Base-by-base conservation (phyloP, 2,797 vertebrate species). In the Kryptopterus vitreolus region DNA sequence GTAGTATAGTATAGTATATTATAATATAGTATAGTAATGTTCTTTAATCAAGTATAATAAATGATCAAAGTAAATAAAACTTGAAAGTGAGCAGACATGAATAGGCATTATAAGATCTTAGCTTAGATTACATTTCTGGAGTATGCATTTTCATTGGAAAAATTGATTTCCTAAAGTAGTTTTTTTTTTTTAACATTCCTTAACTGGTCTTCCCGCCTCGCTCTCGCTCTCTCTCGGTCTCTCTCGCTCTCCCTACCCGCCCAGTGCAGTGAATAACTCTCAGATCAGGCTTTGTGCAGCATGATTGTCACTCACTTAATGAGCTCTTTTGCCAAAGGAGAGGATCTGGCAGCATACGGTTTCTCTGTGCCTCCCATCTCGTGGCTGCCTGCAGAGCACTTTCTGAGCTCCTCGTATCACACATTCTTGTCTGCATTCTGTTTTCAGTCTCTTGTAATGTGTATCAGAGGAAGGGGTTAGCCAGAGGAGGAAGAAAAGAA, bases 271-370 rank as follows among this genome's bases (percentile, higher is more conserved):
- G 93, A 95, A 95, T 91, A 92, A 93, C 85, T 88, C 88, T 93
- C 88, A 89, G 90, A 90, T 91, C 46, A 74, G 88, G 89, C 92
- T 94, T 94, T 94, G 93, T 94, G 88, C 87, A 91, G 87, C 69
- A 82, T 93, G 93, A 94, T 93, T 94, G 94, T 94, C 91, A 92
- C 90, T 91, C 88, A 91, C 90, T 94, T 94, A 95, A 94, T 94
- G 93, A 94, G 92, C 88, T 89, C 81, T 88, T 93, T 92, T 93
- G 92, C 92, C 91, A 90, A 89, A 90, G 84, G 81, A 82, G 84
- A 90, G 89, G 91, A 90, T 94, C 92, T 93, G 90, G 90, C 88
- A 92, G 91, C 92, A 92, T 92, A 92, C 91, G 91, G 90, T 90
- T 89, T 87, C 86, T 79, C 89, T 72, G 79, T 43, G 71, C 81